A percentile compares a stretch with the other conserved stretches of the same genome.
phyloP scores from a whole-genome alignment of 2,797 vertebrate genomes.

The Gephyroberyx darwinii region DNA sequence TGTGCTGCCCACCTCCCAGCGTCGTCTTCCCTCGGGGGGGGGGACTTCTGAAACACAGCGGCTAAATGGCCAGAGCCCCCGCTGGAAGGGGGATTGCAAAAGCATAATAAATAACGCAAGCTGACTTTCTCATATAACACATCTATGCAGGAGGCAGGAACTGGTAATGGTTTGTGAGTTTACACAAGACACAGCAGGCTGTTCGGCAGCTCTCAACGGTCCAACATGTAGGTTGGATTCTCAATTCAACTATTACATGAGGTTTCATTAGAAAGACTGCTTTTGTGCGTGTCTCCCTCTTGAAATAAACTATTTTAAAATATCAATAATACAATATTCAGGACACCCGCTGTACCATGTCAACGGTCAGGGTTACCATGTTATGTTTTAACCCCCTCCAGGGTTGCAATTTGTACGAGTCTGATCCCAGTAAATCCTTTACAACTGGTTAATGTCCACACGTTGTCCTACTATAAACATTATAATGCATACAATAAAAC shows the following conservation, averaged over 20 bases:
- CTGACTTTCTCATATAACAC: constrained; percentile 28
- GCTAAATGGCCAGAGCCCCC: constrained; percentile 38
- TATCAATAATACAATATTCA: neutral
- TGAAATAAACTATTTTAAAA: constrained; percentile 11
- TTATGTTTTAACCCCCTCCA: constrained; percentile 46
- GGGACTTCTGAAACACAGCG: constrained; percentile 17
- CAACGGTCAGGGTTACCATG: constrained; percentile 23
- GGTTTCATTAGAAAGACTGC: neutral
- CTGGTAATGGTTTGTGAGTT: constrained; percentile 19
- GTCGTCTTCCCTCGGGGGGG: constrained; percentile 35
- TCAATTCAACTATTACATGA: neutral
- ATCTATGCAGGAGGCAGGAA: constrained; percentile 10
- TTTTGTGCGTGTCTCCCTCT: constrained; percentile 1
- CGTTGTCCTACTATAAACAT: neutral
- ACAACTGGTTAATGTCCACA: neutral
- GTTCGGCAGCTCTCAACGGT: constrained; percentile 7
- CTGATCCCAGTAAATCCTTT: constrained; percentile 26
- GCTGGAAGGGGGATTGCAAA: constrained; percentile 52
- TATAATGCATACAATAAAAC: constrained; percentile 23
- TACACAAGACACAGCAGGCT: constrained; percentile 16
- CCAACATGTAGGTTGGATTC: neutral
- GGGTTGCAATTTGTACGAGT: constrained; percentile 1
- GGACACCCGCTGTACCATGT: neutral
- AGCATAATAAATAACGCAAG: constrained; percentile 28
- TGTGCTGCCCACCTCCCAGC: constrained; percentile 11